Evolutionary conservation across 2,797 vertebrate genomes (phyloP).

Genomic region (Telmatherina bonti): DNA sequence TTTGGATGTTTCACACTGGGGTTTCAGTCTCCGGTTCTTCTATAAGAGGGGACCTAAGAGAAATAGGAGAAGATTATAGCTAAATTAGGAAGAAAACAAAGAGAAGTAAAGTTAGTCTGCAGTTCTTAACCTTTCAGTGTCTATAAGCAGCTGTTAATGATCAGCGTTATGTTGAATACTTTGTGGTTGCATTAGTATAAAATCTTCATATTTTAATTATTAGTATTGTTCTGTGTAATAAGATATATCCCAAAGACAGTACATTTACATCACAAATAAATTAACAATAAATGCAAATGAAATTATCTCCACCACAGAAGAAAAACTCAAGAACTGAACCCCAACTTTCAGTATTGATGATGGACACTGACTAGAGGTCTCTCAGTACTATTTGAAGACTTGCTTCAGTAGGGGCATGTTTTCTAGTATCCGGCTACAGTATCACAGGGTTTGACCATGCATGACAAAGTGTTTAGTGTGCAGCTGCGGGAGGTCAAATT

Average conservation of each 20-base stretch:
- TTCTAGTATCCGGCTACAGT: conserved; percentile 9
- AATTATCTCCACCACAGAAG: background rate
- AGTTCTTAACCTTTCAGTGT: background rate
- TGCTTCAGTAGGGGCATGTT: conserved; percentile 1
- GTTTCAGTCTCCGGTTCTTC: no score
- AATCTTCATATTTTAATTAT: no score
- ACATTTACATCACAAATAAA: background rate
- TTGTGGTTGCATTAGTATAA: background rate
- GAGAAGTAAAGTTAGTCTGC: background rate
- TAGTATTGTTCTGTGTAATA: background rate
- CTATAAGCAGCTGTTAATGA: background rate
- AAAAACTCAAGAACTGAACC: background rate
- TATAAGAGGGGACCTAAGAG: background rate
- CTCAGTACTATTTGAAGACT: conserved; percentile 6
- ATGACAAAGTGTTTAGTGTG: conserved; percentile 15
- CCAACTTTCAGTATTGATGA: background rate
- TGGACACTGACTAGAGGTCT: background rate
- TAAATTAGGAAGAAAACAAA: background rate
- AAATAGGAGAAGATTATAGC: background rate
- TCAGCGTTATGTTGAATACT: background rate
- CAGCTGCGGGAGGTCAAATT: conserved; percentile 8
- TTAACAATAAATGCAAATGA: background rate
- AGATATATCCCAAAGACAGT: background rate
- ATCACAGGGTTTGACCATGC: conserved; percentile 12
- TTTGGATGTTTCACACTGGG: background rate